Evolutionary conservation across 2,888 invertebrate genomes (phyloP), one percentile per base, ranked within the genome.

Genomic region (Stegana nigrithorax): DNA sequence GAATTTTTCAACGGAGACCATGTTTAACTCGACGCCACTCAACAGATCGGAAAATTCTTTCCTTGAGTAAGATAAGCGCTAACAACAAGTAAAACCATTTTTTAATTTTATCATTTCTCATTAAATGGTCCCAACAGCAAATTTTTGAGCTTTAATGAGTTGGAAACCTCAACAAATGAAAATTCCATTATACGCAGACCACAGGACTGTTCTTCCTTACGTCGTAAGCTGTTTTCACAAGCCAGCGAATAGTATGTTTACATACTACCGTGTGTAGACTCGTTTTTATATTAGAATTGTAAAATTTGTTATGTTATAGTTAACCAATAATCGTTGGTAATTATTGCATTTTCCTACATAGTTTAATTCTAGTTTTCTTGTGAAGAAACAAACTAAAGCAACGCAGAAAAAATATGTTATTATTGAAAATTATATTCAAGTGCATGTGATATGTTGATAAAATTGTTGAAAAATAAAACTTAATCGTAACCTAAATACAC

Each of bases 1-100:
- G n/a, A 67, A 72, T 23, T 64, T 70, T 39, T 63, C 67, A n/a
- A 63, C 71, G 17, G 65, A 67, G n/a, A 77, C 75, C 62, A 73
- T 83, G 45, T 74, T 81, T 3, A 85, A 84, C 61, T 85, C 85
- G 2, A 86, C 86, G 5, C 86, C 86, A 1, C 65, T 86, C 0
- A n/a, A 39, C 39, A 39, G 83, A 83, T 71, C 81, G 17, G 14
- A 39, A n/a, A 39, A 39, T 5, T 65, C 75, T 78, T n/a, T 71
- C 80, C 44, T 76, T 56, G 70, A 60, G 75, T 72, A 66, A 70
- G 66, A 55, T 27, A 14, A 17, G 14, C 36, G 1, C 21, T 4
- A 29, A 36, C 5, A 55, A 32, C 10, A 32, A 19, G 14, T 36
- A 29, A 27, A 6, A 23, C 23, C 14, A 23, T 21, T 4, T 12